phyloP scores from a whole-genome alignment of 2,797 vertebrate species.

The Oreochromis mossambicus region DNA sequence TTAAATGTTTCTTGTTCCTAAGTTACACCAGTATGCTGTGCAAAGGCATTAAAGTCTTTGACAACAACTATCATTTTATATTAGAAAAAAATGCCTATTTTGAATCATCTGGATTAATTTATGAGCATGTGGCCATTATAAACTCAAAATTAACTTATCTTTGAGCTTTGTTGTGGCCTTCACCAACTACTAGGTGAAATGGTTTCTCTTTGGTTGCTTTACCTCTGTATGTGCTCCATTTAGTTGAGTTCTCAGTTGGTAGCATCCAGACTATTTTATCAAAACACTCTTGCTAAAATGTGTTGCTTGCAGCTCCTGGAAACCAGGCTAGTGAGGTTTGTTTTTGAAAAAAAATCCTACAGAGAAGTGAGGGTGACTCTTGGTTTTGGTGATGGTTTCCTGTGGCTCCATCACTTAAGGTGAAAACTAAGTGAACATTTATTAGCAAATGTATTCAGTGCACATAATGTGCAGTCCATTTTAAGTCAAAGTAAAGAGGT shows the following conservation, averaged over 20 bases:
- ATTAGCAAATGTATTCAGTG: not conserved
- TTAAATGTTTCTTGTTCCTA: not conserved
- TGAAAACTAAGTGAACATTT: not conserved
- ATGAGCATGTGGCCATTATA: not conserved
- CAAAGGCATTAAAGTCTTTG: not conserved
- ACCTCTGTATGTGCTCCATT: not conserved
- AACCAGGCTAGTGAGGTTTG: not conserved
- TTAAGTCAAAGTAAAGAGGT: not conserved
- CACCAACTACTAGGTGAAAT: not conserved
- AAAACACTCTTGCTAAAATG: not conserved
- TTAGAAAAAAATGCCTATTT: not conserved
- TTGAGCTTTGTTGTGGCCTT: not conserved
- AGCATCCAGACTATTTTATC: not conserved
- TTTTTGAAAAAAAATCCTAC: not conserved
- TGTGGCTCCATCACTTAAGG: not conserved
- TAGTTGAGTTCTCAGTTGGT: not conserved
- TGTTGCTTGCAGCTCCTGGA: not conserved
- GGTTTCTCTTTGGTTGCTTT: not conserved
- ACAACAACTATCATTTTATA: not conserved
- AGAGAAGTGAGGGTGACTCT: not conserved
- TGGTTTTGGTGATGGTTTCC: not conserved
- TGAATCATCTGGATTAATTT: not conserved
- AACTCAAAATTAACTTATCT: not conserved
- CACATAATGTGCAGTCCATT: not conserved
- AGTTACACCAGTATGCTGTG: not conserved